These are phyloP conservation scores for Leptonema lineaticorne DNA, from an alignment of 1,140 invertebrate species.

Conservation along the genomic window DNA sequence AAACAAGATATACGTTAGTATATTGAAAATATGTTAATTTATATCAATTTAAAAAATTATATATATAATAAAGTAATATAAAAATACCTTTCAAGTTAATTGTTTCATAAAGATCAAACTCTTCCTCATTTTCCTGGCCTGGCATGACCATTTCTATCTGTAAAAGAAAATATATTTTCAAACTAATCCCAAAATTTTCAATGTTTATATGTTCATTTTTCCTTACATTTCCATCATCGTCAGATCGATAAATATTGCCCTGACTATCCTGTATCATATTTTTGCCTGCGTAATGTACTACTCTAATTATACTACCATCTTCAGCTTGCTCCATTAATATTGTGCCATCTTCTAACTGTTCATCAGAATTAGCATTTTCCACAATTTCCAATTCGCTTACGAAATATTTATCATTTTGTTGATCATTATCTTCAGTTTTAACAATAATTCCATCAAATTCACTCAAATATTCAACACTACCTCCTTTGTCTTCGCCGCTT, in stretches of 20 bases:
- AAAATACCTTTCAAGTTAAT: conserved; percentile 16
- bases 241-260: conserved; percentile 41
- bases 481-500: background rate
- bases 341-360: conserved; percentile 33
- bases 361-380: conserved; percentile 23
- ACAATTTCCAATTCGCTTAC: conserved; percentile 36
- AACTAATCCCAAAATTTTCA: background rate
- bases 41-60: too few species aligned
- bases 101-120: conserved; percentile 43
- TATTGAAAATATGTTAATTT: too few species aligned
- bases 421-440: conserved; percentile 9
- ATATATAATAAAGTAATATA: too few species aligned
- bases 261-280: conserved; percentile 43
- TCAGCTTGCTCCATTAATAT: conserved; percentile 37
- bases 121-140: conserved; percentile 27
- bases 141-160: conserved; percentile 28
- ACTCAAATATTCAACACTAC: conserved; percentile 8
- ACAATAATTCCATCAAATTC: conserved; percentile 21
- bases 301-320: conserved; percentile 36
- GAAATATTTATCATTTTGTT: conserved; percentile 17
- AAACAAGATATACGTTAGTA: too few species aligned
- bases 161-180: background rate
- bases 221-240: conserved; percentile 39
- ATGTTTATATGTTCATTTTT: background rate
- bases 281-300: conserved; percentile 27